phyloP scores from a whole-genome alignment of 1,140 invertebrate species.

The Tetramorium simillimum region DNA sequence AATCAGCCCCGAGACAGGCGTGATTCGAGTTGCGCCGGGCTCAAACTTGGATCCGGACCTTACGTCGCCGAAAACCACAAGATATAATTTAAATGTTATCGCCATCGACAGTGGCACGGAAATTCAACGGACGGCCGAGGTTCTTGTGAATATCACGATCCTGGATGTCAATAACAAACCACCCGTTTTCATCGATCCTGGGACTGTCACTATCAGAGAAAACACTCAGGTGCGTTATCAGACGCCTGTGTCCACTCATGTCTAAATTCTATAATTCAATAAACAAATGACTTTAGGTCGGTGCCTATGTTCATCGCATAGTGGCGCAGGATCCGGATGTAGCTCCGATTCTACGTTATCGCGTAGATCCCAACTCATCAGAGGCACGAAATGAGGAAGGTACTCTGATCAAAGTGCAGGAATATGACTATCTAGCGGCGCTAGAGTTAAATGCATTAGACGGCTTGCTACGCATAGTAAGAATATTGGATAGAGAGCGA shows the following conservation, averaged over 20 bases:
- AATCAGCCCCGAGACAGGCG: constrained; percentile 92
- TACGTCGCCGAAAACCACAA: constrained; percentile 90
- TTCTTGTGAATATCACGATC: constrained; percentile 93
- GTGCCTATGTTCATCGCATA: constrained; percentile 89
- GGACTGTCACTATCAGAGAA: constrained; percentile 89
- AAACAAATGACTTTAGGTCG: constrained; percentile 85
- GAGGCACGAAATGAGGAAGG: constrained; percentile 93
- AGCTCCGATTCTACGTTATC: constrained; percentile 91
- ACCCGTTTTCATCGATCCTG: constrained; percentile 90
- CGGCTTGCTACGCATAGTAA: constrained; percentile 89
- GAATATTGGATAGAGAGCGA: constrained; percentile 92
- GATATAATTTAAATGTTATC: constrained; percentile 89
- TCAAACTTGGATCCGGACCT: constrained; percentile 95
- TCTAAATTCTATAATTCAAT: not conserved
- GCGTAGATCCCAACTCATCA: constrained; percentile 89
- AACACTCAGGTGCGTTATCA: constrained; percentile 89
- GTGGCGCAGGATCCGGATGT: constrained; percentile 93
- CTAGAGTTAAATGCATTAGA: constrained; percentile 92
- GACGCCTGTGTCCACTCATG: not conserved
- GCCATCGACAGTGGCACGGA: constrained; percentile 96
- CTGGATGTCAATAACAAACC: constrained; percentile 97
- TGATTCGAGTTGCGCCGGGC: constrained; percentile 93
- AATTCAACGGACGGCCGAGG: constrained; percentile 90
- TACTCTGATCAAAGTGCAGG: constrained; percentile 88
- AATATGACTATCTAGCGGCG: constrained; percentile 90